Base-by-base conservation (phyloP, 2,888 invertebrate genomes). In the Drosophila diplacantha region DNA sequence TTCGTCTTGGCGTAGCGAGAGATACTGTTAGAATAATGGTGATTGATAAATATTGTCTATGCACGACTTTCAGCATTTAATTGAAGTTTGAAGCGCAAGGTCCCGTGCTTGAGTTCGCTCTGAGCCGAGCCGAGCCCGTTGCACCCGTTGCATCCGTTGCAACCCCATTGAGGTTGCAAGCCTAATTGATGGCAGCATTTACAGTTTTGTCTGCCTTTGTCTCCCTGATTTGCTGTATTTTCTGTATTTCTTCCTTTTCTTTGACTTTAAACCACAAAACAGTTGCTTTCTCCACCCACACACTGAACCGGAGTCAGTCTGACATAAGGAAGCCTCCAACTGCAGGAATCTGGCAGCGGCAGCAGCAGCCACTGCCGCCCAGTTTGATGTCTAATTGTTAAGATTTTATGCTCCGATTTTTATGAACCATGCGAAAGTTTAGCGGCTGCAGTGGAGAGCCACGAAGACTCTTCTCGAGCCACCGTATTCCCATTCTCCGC, bases 21-120 rank as follows among this genome's bases (percentile, higher is more conserved):
- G 47, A 61, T 73, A 79, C 82, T 80, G 79, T 82, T 83, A 83
- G 82, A 83, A 83, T 80, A 80, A 80, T 83, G 82, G 84, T 83
- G 79, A 80, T 80, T 83, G 84, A 80, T 80, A 80, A 83, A 80
- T 80, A 80, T 80, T 72, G 80, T 82, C 82, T 76, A 83, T 71
- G 79, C 79, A 80, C 79, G 79, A 80, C 57, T 80, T 69, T 47
- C 55, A 67, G 54, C 59, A 55, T 76, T 83, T 82, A 80, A 80
- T 80, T 80, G 72, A 80, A 83, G 83, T 71, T 67, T 80, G 49
- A 74, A 69, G 72, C 74, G 72, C 74, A 69, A 76, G 61, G 77
- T 72, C 56, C 41, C 41, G 41, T 18, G 63, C 51, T 51, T 14
- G 39, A 22, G 38, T 34, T 16, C 24, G 26, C n/a, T 16, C 26